phyloP scores from a whole-genome alignment of 2,797 vertebrate species.

The Acrocephalus scirpaceus region DNA sequence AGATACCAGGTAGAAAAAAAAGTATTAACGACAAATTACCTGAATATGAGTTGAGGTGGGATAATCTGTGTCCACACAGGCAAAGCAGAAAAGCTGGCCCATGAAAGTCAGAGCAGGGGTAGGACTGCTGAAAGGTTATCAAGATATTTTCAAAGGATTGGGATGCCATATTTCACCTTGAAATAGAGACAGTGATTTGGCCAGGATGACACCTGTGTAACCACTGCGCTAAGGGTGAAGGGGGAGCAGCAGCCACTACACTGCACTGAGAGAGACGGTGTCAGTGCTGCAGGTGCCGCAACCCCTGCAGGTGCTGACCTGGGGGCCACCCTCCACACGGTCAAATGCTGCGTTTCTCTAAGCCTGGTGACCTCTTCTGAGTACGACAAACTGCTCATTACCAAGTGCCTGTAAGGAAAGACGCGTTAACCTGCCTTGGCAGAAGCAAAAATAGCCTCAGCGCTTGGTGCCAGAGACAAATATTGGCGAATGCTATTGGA shows the following conservation, averaged over 20 bases:
- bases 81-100: not conserved
- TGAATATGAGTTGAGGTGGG: not conserved
- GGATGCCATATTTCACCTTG: conserved; percentile 28
- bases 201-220: not conserved
- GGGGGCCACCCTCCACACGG: not conserved
- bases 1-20: not conserved
- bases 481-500: conserved; percentile 27
- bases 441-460: conserved; percentile 55
- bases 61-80: not conserved
- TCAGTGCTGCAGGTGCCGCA: not conserved
- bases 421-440: not conserved
- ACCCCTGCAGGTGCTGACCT: not conserved
- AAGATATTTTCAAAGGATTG: not conserved
- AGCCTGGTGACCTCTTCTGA: not conserved
- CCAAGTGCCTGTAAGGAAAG: not conserved
- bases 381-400: not conserved
- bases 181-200: not conserved
- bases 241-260: not conserved
- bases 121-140: conserved; percentile 1
- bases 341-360: not conserved
- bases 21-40: not conserved
- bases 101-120: not conserved
- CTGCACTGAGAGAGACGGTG: not conserved
- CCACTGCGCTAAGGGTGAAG: not conserved
- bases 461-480: not conserved